These are phyloP conservation scores for Vanessa cardui DNA, from an alignment of 2,888 invertebrate species.

Conservation along the genomic window DNA sequence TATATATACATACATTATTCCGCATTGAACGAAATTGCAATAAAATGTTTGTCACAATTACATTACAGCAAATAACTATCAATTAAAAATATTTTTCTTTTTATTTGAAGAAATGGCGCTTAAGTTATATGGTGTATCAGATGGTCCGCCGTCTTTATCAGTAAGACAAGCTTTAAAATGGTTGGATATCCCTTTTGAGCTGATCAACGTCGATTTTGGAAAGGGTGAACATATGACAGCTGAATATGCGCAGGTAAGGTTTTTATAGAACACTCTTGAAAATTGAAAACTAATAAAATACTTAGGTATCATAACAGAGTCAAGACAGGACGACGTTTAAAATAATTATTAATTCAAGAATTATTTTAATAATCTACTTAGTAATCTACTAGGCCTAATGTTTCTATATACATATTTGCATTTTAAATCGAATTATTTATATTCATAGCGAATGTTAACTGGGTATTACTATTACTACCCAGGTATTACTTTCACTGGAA, in stretches of 20 bases:
- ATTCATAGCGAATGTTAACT: background rate
- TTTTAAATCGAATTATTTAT: background rate
- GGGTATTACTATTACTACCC: background rate
- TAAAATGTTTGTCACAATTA: no score
- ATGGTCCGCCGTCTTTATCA: constrained; percentile 90
- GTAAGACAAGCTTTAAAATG: constrained; percentile 86
- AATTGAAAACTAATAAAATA: background rate
- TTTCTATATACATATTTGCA: no score
- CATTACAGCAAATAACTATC: background rate
- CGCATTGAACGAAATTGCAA: no score
- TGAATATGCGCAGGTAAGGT: constrained; percentile 77
- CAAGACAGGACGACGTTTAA: no score
- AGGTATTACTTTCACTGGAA: background rate
- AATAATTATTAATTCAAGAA: no score
- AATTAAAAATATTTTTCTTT: background rate
- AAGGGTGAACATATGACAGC: constrained; percentile 89
- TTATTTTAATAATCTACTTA: no score
- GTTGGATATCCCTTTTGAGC: constrained; percentile 85
- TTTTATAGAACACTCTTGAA: background rate
- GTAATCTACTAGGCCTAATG: no score
- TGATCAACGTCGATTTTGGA: constrained; percentile 86
- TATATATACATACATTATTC: no score
- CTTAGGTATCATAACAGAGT: no score
- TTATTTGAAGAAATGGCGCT: constrained; percentile 64
- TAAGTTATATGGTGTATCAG: constrained; percentile 88